These are phyloP conservation scores for Triplophysa dalaica DNA, from an alignment of 2,113 vertebrate species.

Conservation along the genomic window DNA sequence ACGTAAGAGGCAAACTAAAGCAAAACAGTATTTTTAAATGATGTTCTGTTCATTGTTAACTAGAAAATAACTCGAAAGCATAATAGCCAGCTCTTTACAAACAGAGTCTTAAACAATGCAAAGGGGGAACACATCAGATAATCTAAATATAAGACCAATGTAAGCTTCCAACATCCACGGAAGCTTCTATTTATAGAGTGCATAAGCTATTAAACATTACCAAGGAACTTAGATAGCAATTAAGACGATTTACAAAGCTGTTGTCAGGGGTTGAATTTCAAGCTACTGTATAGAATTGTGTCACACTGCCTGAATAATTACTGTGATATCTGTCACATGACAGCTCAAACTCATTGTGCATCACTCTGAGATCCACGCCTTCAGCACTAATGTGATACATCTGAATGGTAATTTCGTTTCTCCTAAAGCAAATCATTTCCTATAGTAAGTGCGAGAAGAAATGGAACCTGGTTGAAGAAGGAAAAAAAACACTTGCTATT, in stretches of 20 bases:
- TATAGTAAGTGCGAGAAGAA: not conserved
- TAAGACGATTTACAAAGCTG: not conserved
- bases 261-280: not conserved
- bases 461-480: not conserved
- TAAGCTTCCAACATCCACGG: not conserved
- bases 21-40: constrained; percentile 44
- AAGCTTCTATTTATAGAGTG: too few relatives aligned
- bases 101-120: constrained; percentile 45
- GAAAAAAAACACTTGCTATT: not conserved
- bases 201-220: too few relatives aligned
- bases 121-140: constrained; percentile 20
- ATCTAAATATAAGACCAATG: not conserved
- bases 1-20: constrained; percentile 49
- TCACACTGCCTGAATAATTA: not conserved
- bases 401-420: not conserved
- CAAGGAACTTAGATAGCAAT: not conserved
- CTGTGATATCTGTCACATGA: not conserved
- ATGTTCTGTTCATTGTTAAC: constrained; percentile 40
- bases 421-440: not conserved
- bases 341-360: not conserved
- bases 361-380: not conserved
- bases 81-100: constrained; percentile 35
- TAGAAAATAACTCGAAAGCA: constrained; percentile 16
- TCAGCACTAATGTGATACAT: not conserved
- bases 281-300: too few relatives aligned